Base-by-base conservation (phyloP, 2,797 vertebrate species). In the Dendrocincla tyrannina region DNA sequence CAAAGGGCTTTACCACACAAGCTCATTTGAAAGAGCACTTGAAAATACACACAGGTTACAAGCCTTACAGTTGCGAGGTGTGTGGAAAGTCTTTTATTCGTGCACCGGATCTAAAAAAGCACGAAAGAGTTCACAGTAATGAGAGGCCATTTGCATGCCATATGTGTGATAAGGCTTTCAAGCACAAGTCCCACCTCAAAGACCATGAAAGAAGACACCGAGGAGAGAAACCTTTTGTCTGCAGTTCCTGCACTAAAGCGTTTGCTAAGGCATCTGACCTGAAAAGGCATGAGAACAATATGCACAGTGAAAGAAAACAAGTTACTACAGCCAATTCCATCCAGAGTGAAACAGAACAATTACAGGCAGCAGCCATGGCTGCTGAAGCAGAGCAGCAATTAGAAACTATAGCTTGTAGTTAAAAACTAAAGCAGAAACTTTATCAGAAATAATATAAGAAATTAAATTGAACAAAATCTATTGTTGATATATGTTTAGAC, bases 171-270 rank as follows among this genome's bases (percentile, higher is more conserved):
- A 99, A 99, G 96, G 99, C 99, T 91, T 99, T 99, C 98, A 99
- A 99, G 97, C 99, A 99, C 98, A 99, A 99, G 98, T 99, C 99
- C 22, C 99, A 99, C 97, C 98, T 99, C 97, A 99, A 99, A 96
- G 99, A 99, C 97, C 99, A 99, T 13, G 99, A 99, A 92, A 98
- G 99, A 93, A 98, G 99, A 85, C 99, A 99, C 96, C 96, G 99
- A 82, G 99, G 99, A 47, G 99, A 99, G 96, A 99, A 99, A 95
- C 99, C 99, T 69, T 99, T 99, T 92, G 99, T 99, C 97, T 99
- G 99, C 94, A 98, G 98, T 96, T 99, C 99, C 37, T 99, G 99
- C 97, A 99, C 99, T 88, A 99, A 99, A 97, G 99, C 99, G 3
- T 99, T 99, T 97, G 99, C 99, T 97, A 99, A 99, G 97, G 99